phyloP scores from a whole-genome alignment of 2,888 invertebrate genomes.

The Apamea epomidion region DNA sequence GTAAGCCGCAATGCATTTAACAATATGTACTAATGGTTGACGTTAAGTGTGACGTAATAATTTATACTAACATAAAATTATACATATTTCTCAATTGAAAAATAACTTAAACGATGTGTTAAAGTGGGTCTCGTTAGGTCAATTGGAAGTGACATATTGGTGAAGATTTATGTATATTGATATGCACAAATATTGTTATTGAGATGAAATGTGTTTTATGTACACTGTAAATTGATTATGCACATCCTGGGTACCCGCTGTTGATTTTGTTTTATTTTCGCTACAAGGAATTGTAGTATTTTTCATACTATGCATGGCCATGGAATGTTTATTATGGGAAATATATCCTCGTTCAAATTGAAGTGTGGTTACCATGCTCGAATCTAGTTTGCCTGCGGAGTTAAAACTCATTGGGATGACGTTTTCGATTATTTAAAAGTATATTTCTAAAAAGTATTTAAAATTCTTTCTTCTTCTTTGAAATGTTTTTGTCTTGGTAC shows the following conservation, averaged over 20 bases:
- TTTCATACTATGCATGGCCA: constrained; percentile 87
- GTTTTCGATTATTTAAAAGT: constrained; percentile 55
- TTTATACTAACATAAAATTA: constrained; percentile 57
- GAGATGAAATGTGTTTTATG: constrained; percentile 74
- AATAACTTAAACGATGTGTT: constrained; percentile 63
- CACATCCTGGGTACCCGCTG: constrained; percentile 84
- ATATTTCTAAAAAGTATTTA: constrained; percentile 54
- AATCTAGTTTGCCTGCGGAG: constrained; percentile 75
- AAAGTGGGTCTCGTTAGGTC: constrained; percentile 73
- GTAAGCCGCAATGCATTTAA: constrained; percentile 87
- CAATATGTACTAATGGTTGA: constrained; percentile 87
- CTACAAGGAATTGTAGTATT: constrained; percentile 82
- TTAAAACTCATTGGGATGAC: constrained; percentile 72
- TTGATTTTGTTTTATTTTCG: constrained; percentile 79
- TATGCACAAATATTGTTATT: constrained; percentile 73
- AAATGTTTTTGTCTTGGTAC: constrained; percentile 65
- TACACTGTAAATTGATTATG: constrained; percentile 86
- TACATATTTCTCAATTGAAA: constrained; percentile 65
- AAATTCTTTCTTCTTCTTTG: constrained; percentile 59
- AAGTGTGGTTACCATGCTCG: constrained; percentile 73
- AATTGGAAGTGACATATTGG: constrained; percentile 83
- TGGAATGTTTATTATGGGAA: constrained; percentile 81
- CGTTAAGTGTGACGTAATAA: constrained; percentile 72
- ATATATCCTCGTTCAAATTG: constrained; percentile 63
- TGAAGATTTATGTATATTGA: constrained; percentile 74